Evolutionary conservation across 2,888 invertebrate species (phyloP).

Genomic region (Steromphala cineraria): DNA sequence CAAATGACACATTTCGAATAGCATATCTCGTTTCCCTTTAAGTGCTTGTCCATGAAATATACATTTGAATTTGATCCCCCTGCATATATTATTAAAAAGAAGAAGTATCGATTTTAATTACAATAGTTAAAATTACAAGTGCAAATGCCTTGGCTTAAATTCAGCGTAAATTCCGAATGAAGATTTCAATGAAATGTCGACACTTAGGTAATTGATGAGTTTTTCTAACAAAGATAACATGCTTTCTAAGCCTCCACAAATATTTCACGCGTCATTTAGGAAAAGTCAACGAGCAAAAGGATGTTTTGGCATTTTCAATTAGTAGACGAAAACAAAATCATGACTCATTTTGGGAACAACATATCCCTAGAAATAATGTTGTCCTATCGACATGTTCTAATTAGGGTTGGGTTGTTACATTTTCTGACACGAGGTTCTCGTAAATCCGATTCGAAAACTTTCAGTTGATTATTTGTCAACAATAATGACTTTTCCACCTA

Average conservation of each 20-base stretch:
- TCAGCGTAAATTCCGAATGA: too few species aligned
- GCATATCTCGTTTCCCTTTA: too few species aligned
- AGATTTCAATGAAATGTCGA: too few species aligned
- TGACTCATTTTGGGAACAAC: background rate
- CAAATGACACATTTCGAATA: too few species aligned
- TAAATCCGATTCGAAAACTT: background rate
- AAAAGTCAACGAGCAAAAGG: background rate
- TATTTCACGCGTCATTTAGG: background rate
- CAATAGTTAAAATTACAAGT: too few species aligned
- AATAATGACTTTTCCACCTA: background rate
- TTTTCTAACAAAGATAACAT: too few species aligned
- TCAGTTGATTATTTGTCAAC: background rate
- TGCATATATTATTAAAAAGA: too few species aligned
- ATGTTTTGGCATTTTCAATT: slow-evolving; percentile 8
- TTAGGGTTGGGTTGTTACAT: background rate
- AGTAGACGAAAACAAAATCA: background rate
- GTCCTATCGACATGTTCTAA: background rate
- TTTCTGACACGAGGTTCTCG: background rate
- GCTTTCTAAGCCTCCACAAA: background rate
- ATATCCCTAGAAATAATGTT: background rate
- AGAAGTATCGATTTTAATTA: too few species aligned
- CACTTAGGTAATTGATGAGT: too few species aligned
- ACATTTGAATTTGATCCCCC: too few species aligned
- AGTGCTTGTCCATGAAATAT: too few species aligned
- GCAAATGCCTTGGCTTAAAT: too few species aligned